A percentile compares a stretch with the other conserved stretches of the same genome.
phyloP scores from a whole-genome alignment of 2,888 invertebrate genomes.

The Mantis religiosa region DNA sequence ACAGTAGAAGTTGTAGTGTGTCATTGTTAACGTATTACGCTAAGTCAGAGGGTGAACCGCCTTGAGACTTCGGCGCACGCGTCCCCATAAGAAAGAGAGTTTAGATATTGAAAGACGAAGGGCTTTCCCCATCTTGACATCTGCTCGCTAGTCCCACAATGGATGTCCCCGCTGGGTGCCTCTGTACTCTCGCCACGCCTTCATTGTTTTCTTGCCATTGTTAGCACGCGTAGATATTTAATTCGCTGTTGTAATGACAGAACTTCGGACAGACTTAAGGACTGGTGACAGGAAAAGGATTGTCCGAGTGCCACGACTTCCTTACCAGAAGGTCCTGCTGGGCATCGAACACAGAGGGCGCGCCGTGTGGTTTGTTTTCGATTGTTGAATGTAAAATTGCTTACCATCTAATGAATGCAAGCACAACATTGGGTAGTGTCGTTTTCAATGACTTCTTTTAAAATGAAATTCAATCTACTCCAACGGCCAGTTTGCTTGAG shows the following conservation, averaged over 20 bases:
- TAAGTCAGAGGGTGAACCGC: background rate
- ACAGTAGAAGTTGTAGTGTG: no score
- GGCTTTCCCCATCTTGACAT: background rate
- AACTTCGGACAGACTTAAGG: background rate
- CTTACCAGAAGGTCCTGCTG: background rate
- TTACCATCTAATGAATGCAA: background rate
- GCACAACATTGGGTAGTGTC: background rate
- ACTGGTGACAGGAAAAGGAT: background rate
- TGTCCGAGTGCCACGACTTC: background rate
- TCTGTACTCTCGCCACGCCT: background rate
- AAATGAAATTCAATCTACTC: background rate
- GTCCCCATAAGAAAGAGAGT: background rate
- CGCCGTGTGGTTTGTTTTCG: background rate
- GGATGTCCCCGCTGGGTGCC: background rate
- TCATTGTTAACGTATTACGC: no score
- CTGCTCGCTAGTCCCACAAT: background rate
- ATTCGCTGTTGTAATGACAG: background rate
- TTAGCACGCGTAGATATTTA: background rate
- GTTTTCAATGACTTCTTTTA: background rate
- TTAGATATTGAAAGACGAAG: background rate
- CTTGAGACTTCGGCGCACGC: background rate
- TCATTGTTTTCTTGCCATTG: background rate
- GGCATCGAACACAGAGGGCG: background rate
- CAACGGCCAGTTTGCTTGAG: background rate
- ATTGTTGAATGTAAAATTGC: background rate